phyloP scores from a whole-genome alignment of 2,113 vertebrate species.

The Fulmarus glacialis region DNA sequence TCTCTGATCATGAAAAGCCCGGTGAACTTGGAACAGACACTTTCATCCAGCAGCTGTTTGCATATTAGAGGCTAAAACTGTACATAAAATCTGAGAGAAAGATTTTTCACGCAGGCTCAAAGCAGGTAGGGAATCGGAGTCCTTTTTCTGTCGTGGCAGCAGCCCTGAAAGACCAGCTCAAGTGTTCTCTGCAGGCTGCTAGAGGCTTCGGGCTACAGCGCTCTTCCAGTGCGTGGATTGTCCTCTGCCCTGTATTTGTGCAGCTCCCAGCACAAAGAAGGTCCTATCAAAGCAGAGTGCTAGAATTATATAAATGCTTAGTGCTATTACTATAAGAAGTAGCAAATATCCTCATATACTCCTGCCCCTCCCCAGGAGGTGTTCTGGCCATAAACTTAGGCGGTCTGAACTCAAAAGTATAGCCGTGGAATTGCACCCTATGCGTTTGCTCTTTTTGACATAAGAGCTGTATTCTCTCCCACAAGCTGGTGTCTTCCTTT shows the following conservation, averaged over 20 bases:
- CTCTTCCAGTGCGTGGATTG: background rate
- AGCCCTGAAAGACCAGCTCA: background rate
- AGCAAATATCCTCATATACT: background rate
- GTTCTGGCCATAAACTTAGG: background rate
- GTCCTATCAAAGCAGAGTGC: background rate
- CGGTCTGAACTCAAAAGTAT: background rate
- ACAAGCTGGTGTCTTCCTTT: conserved; percentile 8
- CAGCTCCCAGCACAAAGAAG: background rate
- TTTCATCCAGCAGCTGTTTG: conserved; percentile 7
- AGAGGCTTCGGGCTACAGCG: background rate
- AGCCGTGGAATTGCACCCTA: background rate
- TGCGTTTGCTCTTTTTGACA: background rate
- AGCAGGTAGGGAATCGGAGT: background rate
- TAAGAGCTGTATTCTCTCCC: background rate
- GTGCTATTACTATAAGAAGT: background rate
- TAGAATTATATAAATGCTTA: background rate
- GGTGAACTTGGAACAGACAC: background rate
- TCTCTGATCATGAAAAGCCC: conserved; percentile 16
- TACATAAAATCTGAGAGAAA: background rate
- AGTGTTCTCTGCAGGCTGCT: background rate
- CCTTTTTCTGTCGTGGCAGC: background rate
- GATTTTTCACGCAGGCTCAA: background rate
- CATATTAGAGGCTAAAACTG: background rate
- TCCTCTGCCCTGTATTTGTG: background rate
- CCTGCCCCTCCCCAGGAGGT: background rate